Evolutionary conservation across 2,113 vertebrate genomes (phyloP).

Genomic region (Python bivittatus): DNA sequence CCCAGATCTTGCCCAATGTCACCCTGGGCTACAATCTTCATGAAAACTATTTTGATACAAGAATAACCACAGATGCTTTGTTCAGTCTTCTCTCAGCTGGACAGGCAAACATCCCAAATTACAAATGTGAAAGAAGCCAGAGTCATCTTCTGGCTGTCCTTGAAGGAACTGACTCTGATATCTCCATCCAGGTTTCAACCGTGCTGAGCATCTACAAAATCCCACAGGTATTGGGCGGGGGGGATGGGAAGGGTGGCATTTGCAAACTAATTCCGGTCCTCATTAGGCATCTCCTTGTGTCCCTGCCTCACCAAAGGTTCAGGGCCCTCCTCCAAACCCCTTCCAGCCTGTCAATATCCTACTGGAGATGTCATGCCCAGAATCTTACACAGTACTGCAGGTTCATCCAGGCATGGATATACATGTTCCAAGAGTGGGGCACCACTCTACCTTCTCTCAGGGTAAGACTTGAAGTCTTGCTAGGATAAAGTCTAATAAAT

Average conservation of each 20-base stretch:
- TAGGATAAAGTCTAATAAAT: background rate
- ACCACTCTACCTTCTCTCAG: no score
- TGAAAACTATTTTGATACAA: background rate
- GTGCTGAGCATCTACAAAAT: background rate
- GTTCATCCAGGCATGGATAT: background rate
- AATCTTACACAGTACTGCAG: background rate
- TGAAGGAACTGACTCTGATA: background rate
- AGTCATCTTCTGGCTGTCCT: background rate
- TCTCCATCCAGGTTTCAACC: background rate
- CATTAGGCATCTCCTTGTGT: background rate
- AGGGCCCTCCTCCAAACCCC: background rate
- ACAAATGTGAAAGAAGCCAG: background rate
- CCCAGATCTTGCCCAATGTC: background rate
- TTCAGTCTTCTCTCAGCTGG: background rate
- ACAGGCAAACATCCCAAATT: background rate
- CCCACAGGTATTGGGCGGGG: background rate
- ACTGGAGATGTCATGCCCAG: background rate
- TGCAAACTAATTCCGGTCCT: background rate
- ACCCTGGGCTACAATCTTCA: background rate
- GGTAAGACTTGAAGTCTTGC: background rate
- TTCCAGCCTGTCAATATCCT: background rate
- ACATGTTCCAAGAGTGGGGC: background rate
- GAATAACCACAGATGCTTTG: background rate
- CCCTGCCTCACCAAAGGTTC: background rate
- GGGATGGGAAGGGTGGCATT: background rate